Percentiles rank a stretch among this genome's conserved stretches.
Conservation (phyloP, 2,888 invertebrate species). For the Lutraria lutraria region DNA sequence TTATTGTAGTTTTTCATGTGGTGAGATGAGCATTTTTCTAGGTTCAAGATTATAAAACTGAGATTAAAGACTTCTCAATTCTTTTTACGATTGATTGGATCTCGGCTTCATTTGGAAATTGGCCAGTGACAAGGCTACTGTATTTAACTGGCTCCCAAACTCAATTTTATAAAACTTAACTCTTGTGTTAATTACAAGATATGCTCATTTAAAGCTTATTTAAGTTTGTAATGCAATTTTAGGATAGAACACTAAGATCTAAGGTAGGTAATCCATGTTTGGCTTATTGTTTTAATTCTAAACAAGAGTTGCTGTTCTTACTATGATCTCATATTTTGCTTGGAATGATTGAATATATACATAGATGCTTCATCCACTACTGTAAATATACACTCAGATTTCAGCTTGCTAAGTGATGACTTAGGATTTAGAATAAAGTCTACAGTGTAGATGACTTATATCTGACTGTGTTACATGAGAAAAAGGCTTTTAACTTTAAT, state of each 20-base stretch:
- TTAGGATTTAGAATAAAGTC: not conserved
- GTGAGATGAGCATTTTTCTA: too few species aligned
- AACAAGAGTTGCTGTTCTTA: slow-evolving; percentile 33
- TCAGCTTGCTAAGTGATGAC: slow-evolving; percentile 19
- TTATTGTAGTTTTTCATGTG: too few species aligned
- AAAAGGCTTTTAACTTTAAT: not conserved
- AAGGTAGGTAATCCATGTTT: slow-evolving; percentile 65
- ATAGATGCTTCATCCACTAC: slow-evolving; percentile 34
- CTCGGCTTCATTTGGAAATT: too few species aligned
- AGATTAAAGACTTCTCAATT: too few species aligned
- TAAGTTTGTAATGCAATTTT: slow-evolving; percentile 41
- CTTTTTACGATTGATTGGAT: too few species aligned
- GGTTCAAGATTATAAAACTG: too few species aligned
- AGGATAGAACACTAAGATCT: slow-evolving; percentile 66
- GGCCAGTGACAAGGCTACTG: too few species aligned
- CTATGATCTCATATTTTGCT: not conserved
- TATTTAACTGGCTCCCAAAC: too few species aligned
- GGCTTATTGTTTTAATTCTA: slow-evolving; percentile 35
- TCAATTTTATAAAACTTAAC: too few species aligned
- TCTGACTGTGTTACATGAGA: not conserved
- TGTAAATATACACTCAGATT: slow-evolving; percentile 19
- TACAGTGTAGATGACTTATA: not conserved
- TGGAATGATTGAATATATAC: slow-evolving; percentile 21
- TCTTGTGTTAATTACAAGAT: not conserved
- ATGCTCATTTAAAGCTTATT: not conserved